Evolutionary conservation across 2,888 invertebrate species (phyloP).

Genomic region (Campoplex nolae): DNA sequence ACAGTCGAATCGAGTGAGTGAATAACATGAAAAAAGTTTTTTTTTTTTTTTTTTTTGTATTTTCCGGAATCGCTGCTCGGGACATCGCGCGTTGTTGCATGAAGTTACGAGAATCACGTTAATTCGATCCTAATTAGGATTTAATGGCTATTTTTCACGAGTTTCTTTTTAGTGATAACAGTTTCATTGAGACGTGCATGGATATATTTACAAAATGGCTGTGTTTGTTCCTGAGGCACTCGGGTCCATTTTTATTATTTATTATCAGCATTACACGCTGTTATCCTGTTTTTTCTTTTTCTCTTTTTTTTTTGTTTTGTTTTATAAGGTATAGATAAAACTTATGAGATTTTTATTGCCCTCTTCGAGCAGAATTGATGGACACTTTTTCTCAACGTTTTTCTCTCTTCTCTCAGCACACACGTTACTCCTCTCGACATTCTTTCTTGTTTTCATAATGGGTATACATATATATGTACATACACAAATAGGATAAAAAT

Average conservation of each 20-base stretch:
- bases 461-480: no score
- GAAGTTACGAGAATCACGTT: no score
- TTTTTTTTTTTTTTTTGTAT: no score
- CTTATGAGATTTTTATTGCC: neutral
- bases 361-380: neutral
- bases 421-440: neutral
- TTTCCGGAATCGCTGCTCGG: no score
- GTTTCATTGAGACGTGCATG: neutral
- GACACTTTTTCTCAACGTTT: neutral
- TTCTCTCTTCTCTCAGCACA: neutral
- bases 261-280: neutral
- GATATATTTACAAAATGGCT: neutral
- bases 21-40: no score
- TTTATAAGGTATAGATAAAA: neutral
- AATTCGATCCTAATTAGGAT: no score
- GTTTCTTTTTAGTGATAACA: neutral
- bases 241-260: neutral
- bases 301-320: neutral
- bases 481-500: neutral
- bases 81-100: no score
- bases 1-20: no score
- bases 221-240: neutral
- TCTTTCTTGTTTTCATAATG: neutral
- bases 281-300: no score
- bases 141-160: no score